Evolutionary conservation across 2,888 invertebrate species (phyloP).

Genomic region (Coelinius sp.): DNA sequence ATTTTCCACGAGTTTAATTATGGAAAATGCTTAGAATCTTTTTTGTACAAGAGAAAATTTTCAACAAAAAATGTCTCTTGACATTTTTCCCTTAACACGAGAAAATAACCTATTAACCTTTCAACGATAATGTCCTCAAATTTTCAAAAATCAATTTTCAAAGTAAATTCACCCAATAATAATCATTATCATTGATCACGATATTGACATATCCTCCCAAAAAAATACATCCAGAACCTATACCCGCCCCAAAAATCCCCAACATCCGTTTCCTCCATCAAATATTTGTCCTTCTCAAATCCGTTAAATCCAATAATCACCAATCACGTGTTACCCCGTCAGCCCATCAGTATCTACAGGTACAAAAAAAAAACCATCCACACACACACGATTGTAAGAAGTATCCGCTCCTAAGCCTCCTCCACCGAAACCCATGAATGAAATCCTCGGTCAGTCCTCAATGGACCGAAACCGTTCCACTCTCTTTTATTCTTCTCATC

Average conservation of each 20-base stretch:
- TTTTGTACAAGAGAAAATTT: too few relatives aligned
- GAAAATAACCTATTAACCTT: too few relatives aligned
- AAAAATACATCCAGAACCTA: background rate
- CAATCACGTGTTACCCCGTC: background rate
- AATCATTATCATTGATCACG: too few relatives aligned
- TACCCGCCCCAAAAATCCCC: background rate
- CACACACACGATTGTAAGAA: constrained; percentile 6
- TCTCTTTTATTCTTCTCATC: background rate
- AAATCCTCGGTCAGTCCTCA: constrained; percentile 15
- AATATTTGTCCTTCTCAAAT: background rate
- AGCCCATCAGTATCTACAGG: background rate
- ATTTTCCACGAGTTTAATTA: too few relatives aligned
- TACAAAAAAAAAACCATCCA: constrained; percentile 1
- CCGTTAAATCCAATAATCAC: background rate
- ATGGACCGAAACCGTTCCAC: background rate
- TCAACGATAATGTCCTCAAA: too few relatives aligned
- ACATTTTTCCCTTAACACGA: too few relatives aligned
- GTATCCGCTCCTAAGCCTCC: background rate
- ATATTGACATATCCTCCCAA: background rate
- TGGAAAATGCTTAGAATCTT: too few relatives aligned
- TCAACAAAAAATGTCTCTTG: too few relatives aligned
- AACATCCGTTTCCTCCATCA: background rate
- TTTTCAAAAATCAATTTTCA: too few relatives aligned
- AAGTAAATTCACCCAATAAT: too few relatives aligned
- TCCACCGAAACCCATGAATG: constrained; percentile 21